These are phyloP conservation scores for Sphenopsis melanotis DNA, from an alignment of 2,797 vertebrate species.

Conservation along the genomic window DNA sequence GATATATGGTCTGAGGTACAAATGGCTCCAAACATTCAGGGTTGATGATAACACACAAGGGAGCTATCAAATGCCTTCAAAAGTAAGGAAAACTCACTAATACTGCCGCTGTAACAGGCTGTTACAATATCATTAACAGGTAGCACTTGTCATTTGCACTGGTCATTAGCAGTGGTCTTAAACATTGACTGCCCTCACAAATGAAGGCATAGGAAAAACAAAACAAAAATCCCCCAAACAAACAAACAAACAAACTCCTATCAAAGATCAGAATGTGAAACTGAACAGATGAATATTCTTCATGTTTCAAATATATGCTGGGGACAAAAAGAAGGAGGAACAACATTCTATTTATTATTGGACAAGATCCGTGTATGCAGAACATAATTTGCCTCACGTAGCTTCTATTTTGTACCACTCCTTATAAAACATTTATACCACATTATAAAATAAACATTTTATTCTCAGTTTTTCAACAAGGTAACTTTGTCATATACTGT, in stretches of 20 bases:
- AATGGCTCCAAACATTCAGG: neutral
- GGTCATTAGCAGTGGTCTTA: neutral
- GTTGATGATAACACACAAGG: neutral
- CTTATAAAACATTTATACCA: neutral
- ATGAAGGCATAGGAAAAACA: neutral
- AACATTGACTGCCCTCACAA: neutral
- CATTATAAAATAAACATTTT: neutral
- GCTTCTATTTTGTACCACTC: neutral
- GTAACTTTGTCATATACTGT: neutral
- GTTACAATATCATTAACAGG: neutral
- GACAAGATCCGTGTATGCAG: neutral
- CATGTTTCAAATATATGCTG: neutral
- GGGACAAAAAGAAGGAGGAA: neutral
- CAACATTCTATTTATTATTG: neutral
- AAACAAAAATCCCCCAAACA: too few relatives aligned
- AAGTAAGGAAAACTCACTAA: neutral
- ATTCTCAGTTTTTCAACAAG: neutral
- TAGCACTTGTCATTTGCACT: neutral
- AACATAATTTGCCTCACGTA: accelerated
- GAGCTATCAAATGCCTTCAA: neutral
- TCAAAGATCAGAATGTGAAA: neutral
- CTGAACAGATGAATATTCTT: neutral
- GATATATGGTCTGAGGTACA: neutral
- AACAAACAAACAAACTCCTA: neutral
- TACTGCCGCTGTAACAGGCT: neutral